These are phyloP conservation scores for Pogona vitticeps DNA, from an alignment of 2,113 vertebrate species.

Conservation along the genomic window DNA sequence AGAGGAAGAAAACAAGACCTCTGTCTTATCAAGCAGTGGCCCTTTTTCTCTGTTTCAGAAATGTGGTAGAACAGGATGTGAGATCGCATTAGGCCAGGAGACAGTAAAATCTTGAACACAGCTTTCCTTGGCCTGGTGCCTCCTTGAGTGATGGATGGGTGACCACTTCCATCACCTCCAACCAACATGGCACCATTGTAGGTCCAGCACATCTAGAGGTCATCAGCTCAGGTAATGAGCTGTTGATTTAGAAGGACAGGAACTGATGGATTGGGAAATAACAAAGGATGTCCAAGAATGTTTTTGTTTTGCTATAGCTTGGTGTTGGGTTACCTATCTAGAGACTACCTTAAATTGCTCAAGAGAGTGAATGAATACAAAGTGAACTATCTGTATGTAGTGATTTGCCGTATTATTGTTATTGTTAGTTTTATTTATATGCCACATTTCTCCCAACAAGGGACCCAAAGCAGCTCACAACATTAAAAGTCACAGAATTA, in stretches of 20 bases:
- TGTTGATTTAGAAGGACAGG: neutral
- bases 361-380: no score
- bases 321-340: neutral
- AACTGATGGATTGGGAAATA: neutral
- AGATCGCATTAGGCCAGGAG: neutral
- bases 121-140: neutral
- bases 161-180: neutral
- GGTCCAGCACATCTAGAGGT: neutral
- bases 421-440: no score
- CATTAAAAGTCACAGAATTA: no score
- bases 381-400: no score
- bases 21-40: neutral
- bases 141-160: neutral
- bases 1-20: neutral
- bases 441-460: no score
- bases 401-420: no score
- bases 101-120: neutral
- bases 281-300: neutral
- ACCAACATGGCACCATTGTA: neutral
- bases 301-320: neutral
- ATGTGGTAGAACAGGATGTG: neutral
- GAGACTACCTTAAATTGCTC: neutral
- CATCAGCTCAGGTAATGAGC: neutral
- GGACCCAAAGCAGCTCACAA: no score
- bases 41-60: neutral